Conservation (phyloP, 2,797 vertebrate genomes). For the Yasuhikotakia modesta region DNA sequence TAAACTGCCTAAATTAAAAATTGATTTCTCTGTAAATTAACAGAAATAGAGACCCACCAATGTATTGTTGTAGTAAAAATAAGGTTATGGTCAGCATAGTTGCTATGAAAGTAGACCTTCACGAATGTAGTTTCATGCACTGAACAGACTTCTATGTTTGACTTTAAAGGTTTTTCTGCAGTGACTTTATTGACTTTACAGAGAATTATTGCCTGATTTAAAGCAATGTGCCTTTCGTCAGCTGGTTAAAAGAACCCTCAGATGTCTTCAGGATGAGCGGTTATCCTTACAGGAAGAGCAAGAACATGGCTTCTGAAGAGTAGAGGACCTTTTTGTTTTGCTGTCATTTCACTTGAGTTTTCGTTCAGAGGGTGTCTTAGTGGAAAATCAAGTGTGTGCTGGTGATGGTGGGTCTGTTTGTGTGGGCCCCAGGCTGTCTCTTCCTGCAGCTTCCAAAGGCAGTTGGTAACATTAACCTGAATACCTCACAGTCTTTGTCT, state of each 20-base stretch:
- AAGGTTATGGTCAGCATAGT: constrained; percentile 57
- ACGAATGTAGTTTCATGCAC: constrained; percentile 86
- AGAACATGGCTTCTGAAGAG: constrained; percentile 49
- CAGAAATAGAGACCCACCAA: neutral
- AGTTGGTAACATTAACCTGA: constrained; percentile 69
- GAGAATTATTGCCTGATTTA: constrained; percentile 79
- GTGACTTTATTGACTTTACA: constrained; percentile 75
- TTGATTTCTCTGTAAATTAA: constrained; percentile 57
- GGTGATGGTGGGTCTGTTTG: constrained; percentile 47
- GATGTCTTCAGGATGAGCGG: constrained; percentile 53
- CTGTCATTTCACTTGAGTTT: constrained; percentile 49
- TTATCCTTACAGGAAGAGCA: constrained; percentile 26
- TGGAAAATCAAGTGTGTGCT: constrained; percentile 51
- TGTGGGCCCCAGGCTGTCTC: constrained; percentile 21
- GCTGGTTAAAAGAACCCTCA: constrained; percentile 68
- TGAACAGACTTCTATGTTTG: constrained; percentile 70
- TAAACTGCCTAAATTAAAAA: constrained; percentile 40
- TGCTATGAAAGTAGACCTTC: constrained; percentile 70
- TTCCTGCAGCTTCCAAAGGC: constrained; percentile 45
- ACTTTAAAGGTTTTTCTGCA: constrained; percentile 61
- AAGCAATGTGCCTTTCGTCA: constrained; percentile 84
- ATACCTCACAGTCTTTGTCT: constrained; percentile 71
- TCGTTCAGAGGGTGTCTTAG: constrained; percentile 36
- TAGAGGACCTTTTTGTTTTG: constrained; percentile 34
- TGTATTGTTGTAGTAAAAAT: constrained; percentile 52